Base-by-base conservation (phyloP, 2,797 vertebrate genomes). In the Myripristis jacobus region DNA sequence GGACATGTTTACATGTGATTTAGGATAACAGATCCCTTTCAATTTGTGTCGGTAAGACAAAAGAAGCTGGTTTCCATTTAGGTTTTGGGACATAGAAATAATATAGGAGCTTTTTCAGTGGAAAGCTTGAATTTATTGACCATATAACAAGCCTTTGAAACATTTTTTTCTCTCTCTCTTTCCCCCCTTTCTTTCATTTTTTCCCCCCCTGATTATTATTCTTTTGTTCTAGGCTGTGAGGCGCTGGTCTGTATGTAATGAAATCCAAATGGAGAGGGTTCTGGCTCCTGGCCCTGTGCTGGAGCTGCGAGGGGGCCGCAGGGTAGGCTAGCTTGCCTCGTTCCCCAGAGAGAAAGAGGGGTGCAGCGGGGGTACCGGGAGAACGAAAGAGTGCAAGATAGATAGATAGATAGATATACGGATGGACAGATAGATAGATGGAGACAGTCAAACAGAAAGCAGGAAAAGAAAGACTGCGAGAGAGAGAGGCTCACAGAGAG, bases 231-330 rank as follows among this genome's bases (percentile, higher is more conserved):
- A 63, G 72, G 79, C 64, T 75, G 69, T 60, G 78, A 85, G 71
- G 27, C 70, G 72, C 79, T 48, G 79, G 70, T 70, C 80, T 87
- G 89, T 86, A 80, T 81, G 72, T 89, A 92, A 93, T 91, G 85
- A 92, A 92, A 91, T 73, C 72, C 89, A 92, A 94, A 91, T 90
- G 86, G 71, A 73, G 82, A 83, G 71, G 72, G 73, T 65, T 84
- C 71, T 84, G 82, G 67, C 74, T 85, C 62, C 81, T 79, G 75
- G 85, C 84, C 51, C 71, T 64, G 50, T 58, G 60, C 57, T 84
- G 70, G 70, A 87, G 69, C 66, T 77, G 64, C 38, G 50, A 11
- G 11, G 44, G 63, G 55, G 54, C 59, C 36, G 25, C 65, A 22
- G 70, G 43, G 60, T 71, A 66, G 46, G 52, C 58, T 44, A 36